Base-by-base conservation (phyloP, 2,113 vertebrate genomes). In the Pseudorectes ferrugineus region DNA sequence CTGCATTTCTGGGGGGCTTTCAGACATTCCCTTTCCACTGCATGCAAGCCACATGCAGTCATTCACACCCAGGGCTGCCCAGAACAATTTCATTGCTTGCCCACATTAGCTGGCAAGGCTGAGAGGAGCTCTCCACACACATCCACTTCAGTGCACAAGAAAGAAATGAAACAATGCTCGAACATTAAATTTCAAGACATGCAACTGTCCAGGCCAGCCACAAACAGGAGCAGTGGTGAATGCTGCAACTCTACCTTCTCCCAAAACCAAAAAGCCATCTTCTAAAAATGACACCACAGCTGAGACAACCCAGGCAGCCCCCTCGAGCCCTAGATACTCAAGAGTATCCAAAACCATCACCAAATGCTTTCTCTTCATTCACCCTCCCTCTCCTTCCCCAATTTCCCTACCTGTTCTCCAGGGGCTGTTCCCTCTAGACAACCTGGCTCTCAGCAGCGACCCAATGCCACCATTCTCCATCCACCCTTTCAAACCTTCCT, bases 401-500 rank as follows among this genome's bases (percentile, higher is more conserved):
- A 0, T 17, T 71, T 85, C 24, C 68, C 23, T 84, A 73, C 54
- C 59, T 91, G 23, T 31, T 79, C n/a, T 81, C 40, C n/a, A 67
- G 18, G 13, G 4, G 8, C 24, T 5, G 3, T 5, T 85, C 18
- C 22, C 8, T 5, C 33, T 28, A 12, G 5, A 4, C 14, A 65
- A 5, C 5, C 8, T 9, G 0, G 1, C 17, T 52, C 36, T 16
- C 31, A 43, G 38, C 38, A 63, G 0, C 4, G 4, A 8, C 8
- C 9, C 46, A 48, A 7, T 3, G 4, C 18, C 1, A 0, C 9
- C 14, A 0, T 33, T 11, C 33, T 29, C 59, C 31, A 59, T 2
- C 21, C 29, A 89, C 2, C 4, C 9, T 72, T 82, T 55, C 20
- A 72, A 63, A 75, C 5, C 25, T 40, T 29, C 36, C 52, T 35